A percentile compares a stretch with the other conserved stretches of the same genome.
phyloP scores from a whole-genome alignment of 2,888 invertebrate genomes.

The Serripes groenlandicus region DNA sequence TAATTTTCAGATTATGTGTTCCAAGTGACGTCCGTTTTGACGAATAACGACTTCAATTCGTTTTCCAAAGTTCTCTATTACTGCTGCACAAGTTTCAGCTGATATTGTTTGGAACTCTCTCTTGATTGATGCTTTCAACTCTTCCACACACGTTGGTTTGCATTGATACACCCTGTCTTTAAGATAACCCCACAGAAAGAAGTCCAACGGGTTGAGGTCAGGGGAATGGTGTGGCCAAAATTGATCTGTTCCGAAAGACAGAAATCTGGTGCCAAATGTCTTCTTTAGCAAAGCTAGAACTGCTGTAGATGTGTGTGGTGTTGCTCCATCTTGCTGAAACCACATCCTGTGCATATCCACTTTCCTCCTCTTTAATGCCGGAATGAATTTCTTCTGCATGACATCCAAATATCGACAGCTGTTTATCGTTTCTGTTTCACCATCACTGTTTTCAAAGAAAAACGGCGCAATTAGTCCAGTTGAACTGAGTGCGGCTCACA shows the following conservation, averaged over 20 bases:
- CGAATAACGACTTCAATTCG: no score
- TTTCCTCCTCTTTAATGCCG: constrained; percentile 24
- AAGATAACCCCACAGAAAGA: constrained; percentile 30
- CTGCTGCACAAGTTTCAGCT: no score
- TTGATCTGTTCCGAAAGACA: constrained; percentile 11
- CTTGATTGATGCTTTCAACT: no score
- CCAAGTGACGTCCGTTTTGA: no score
- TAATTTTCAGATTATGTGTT: no score
- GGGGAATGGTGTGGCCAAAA: constrained; percentile 33
- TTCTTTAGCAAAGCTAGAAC: constrained; percentile 17
- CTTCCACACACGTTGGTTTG: no score
- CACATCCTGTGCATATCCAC: constrained; percentile 10
- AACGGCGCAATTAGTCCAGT: constrained; percentile 31
- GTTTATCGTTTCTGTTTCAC: constrained; percentile 30
- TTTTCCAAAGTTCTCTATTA: no score
- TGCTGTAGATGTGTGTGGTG: constrained; percentile 38
- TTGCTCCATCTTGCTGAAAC: constrained; percentile 43
- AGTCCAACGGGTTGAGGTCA: constrained; percentile 25
- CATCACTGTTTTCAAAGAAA: constrained; percentile 28
- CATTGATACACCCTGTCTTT: constrained; percentile 37
- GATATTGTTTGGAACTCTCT: no score
- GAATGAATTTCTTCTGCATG: constrained; percentile 36
- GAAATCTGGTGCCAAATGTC: constrained; percentile 10
- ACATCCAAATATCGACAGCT: constrained; percentile 28
- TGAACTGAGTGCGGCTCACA: constrained; percentile 34